Percentiles rank a stretch among this genome's conserved stretches.
Conservation (phyloP, 2,888 invertebrate genomes). For the Cheilosia urbana region DNA sequence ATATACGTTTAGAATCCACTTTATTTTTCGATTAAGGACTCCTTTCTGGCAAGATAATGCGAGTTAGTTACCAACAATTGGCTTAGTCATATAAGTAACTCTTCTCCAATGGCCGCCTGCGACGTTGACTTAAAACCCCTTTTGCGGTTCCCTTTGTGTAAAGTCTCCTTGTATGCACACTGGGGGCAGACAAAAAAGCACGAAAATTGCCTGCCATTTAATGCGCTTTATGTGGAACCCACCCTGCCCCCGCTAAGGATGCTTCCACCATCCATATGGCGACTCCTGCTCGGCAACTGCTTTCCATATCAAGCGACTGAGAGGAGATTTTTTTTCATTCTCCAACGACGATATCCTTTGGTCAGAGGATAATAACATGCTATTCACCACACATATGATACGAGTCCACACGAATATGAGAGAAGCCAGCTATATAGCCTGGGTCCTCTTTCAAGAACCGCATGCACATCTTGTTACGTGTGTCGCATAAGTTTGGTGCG, state of each 20-base stretch:
- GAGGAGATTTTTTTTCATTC: conserved; percentile 57
- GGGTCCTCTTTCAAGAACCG: conserved; percentile 24
- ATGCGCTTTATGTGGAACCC: conserved; percentile 61
- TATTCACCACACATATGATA: conserved; percentile 49
- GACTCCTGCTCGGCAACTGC: conserved; percentile 14
- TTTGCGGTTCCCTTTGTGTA: conserved; percentile 31
- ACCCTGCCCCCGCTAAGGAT: neutral
- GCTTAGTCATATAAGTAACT: conserved; percentile 73
- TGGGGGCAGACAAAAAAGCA: conserved; percentile 22
- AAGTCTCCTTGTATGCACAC: conserved; percentile 6
- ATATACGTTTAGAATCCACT: conserved; percentile 40
- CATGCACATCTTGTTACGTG: conserved; percentile 65
- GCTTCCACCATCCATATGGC: conserved; percentile 7
- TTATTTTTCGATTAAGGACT: conserved; percentile 73
- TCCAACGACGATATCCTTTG: conserved; percentile 66
- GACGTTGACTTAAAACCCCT: conserved; percentile 53
- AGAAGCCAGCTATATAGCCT: conserved; percentile 6
- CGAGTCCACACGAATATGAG: conserved; percentile 54
- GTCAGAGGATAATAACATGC: conserved; percentile 72
- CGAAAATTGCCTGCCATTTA: conserved; percentile 74
- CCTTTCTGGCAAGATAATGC: conserved; percentile 50
- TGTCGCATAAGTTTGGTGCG: conserved; percentile 10
- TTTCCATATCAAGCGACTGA: conserved; percentile 16
- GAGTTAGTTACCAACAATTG: conserved; percentile 67
- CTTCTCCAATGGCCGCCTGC: conserved; percentile 23